These are phyloP conservation scores for Tyrannus savana DNA, from an alignment of 2,113 vertebrate genomes.

Conservation along the genomic window DNA sequence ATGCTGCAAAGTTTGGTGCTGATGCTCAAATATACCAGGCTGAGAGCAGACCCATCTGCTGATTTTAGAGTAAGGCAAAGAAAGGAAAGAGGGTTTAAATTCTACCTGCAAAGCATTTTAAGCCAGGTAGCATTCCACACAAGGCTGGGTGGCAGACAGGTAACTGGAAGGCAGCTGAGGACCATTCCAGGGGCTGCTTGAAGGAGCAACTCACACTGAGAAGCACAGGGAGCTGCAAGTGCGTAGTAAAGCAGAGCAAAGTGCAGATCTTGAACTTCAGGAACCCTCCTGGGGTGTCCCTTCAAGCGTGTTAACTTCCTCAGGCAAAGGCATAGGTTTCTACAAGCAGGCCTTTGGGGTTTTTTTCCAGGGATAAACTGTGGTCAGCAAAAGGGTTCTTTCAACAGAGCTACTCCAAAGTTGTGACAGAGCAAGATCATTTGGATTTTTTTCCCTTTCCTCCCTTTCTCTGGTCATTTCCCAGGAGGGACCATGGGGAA, in stretches of 20 bases:
- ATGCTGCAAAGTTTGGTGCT: not conserved
- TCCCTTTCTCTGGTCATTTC: not conserved
- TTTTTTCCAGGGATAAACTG: not conserved
- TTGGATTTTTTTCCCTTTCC: not conserved
- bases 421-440: not conserved
- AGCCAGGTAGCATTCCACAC: not conserved
- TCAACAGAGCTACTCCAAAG: not conserved
- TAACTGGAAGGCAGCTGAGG: not conserved
- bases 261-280: not conserved
- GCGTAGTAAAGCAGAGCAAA: not conserved
- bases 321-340: not conserved
- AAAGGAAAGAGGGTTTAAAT: not conserved
- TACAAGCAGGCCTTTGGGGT: not conserved
- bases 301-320: not conserved
- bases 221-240: not conserved
- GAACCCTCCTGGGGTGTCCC: not conserved
- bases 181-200: rapidly evolving
- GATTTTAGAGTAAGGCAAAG: not conserved
- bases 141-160: not conserved
- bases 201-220: rapidly evolving
- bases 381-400: not conserved
- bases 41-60: not conserved
- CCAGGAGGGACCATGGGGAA: rapidly evolving
- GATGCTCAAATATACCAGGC: not conserved
- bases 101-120: not conserved